Evolutionary conservation across 2,888 invertebrate species (phyloP), one percentile per base, ranked within the genome.

Genomic region (Mycogona germanica): DNA sequence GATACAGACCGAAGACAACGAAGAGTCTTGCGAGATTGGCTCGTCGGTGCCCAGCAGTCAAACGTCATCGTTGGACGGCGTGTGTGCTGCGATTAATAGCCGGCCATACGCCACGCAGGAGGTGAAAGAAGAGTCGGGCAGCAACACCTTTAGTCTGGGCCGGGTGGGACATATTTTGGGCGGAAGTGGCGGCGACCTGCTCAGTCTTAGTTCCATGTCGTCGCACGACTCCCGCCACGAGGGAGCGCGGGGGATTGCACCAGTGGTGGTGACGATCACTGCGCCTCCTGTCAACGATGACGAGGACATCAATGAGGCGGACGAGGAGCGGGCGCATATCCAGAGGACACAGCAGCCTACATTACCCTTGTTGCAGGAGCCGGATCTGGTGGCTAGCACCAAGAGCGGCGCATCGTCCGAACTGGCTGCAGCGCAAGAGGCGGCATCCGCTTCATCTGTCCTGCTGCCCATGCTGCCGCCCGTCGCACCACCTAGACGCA

Each of bases 381-480:
- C 92, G 2, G 92, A 93, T 72, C 87, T 92, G 64, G 88, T 92
- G 62, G 87, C 88, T 55, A 92, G 91, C 72, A 87, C 91, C 59
- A 92, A 91, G 28, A n/a, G n/a, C n/a, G 23, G n/a, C 4, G 51
- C 37, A 14, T 23, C 14, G 14, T 21, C 21, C 14, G 14, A n/a
- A 17, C n/a, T 19, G 23, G n/a, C n/a, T n/a, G n/a, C n/a, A n/a
- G n/a, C n/a, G n/a, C n/a, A n/a, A n/a, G n/a, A n/a, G n/a, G n/a
- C n/a, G n/a, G n/a, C n/a, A n/a, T n/a, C n/a, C n/a, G 45, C 23
- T 25, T 9, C 9, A 9, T n/a, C 21, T 32, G 21, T 25, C 12
- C 25, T 23, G 3, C 45, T 25, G 26, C 14, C 45, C n/a, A 37
- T 68, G 67, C 70, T 53, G 66, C 68, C 65, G 50, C 82, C 84